phyloP scores from a whole-genome alignment of 2,797 vertebrate genomes.

The Anabacerthia variegaticeps region DNA sequence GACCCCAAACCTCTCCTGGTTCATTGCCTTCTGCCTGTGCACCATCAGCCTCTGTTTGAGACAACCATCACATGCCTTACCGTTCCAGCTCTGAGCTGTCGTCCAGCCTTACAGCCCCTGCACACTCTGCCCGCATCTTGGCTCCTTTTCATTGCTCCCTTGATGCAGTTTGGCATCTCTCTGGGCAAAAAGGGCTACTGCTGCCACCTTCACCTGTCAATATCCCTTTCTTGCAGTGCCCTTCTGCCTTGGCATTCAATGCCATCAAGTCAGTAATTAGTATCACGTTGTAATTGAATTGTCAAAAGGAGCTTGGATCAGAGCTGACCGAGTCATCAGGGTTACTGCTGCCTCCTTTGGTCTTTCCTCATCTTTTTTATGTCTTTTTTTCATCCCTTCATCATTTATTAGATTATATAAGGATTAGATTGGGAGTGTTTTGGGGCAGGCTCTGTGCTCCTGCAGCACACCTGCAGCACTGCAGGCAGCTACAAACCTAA shows the following conservation, averaged over 20 bases:
- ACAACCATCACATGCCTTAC: neutral
- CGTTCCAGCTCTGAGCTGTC: neutral
- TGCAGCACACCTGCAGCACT: neutral
- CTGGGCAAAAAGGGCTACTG: neutral
- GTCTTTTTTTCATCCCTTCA: neutral
- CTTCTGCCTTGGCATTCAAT: neutral
- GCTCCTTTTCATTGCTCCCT: neutral
- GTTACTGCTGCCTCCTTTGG: neutral
- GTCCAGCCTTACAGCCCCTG: neutral
- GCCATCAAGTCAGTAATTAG: neutral
- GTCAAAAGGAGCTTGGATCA: neutral
- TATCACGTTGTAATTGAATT: neutral
- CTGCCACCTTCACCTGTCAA: neutral
- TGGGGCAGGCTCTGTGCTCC: neutral
- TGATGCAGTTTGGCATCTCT: neutral
- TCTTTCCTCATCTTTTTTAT: neutral
- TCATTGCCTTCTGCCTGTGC: neutral
- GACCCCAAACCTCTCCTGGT: neutral
- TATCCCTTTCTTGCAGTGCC: neutral
- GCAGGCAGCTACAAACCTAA: neutral
- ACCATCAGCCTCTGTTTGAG: neutral
- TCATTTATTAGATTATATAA: neutral
- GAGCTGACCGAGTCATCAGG: neutral
- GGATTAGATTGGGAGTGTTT: neutral
- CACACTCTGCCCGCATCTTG: neutral